A percentile compares a stretch with the other conserved stretches of the same genome.
phyloP scores from a whole-genome alignment of 2,888 invertebrate species.

The Agrotis exclamationis region DNA sequence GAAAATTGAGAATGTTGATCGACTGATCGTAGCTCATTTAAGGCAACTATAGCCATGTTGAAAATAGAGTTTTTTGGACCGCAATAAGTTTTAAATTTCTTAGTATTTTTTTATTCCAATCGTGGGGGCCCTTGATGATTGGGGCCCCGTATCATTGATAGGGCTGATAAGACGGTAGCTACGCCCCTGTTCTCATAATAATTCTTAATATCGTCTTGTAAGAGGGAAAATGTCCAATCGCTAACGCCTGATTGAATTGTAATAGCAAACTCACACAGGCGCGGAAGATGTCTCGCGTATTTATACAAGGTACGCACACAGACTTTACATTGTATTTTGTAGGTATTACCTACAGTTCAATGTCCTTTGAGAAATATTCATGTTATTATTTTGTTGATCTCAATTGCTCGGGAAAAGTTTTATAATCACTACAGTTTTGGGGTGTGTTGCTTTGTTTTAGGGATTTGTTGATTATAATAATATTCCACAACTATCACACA shows the following conservation, averaged over 20 bases:
- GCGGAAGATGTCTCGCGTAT: constrained; percentile 6
- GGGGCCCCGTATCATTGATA: too few relatives aligned
- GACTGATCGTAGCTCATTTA: too few relatives aligned
- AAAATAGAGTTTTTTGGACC: too few relatives aligned
- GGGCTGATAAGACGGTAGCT: too few relatives aligned
- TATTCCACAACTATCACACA: too few relatives aligned
- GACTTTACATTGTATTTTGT: constrained; percentile 21
- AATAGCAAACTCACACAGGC: constrained; percentile 50
- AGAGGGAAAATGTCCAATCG: constrained; percentile 46
- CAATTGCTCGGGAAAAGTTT: constrained; percentile 20
- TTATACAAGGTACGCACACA: constrained; percentile 12
- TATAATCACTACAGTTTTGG: background rate
- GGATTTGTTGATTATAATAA: background rate
- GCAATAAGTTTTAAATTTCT: too few relatives aligned
- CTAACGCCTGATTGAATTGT: constrained; percentile 62
- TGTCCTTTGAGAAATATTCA: constrained; percentile 24
- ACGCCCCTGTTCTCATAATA: background rate
- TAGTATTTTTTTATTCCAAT: too few relatives aligned
- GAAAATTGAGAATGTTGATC: too few relatives aligned
- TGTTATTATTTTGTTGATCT: constrained; percentile 20
- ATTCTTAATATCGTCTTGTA: constrained; percentile 52
- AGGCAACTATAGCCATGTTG: too few relatives aligned
- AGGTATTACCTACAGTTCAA: constrained; percentile 36
- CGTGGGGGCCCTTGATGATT: too few relatives aligned
- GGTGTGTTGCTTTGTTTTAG: background rate